These are phyloP conservation scores for Orientallactaga sibirica DNA, from an alignment of 2,797 vertebrate species.

Conservation along the genomic window DNA sequence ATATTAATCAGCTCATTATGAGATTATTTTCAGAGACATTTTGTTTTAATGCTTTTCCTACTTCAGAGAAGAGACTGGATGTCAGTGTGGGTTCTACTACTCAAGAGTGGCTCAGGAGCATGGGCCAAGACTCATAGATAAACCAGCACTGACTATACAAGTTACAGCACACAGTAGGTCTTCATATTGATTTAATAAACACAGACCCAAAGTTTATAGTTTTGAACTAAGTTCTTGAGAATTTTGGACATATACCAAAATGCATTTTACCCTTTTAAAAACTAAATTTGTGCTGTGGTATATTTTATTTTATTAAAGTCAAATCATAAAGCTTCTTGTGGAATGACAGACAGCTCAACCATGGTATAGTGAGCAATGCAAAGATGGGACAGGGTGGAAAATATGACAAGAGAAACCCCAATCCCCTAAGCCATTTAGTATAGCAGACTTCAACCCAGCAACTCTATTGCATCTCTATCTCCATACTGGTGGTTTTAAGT, in stretches of 20 bases:
- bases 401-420: neutral
- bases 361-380: neutral
- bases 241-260: neutral
- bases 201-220: neutral
- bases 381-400: neutral
- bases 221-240: neutral
- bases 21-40: neutral
- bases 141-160: accelerated
- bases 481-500: neutral
- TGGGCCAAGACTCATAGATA: accelerated
- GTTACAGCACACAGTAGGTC: accelerated
- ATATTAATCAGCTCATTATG: neutral
- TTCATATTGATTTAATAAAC: neutral
- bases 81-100: neutral
- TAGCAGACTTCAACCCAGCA: neutral
- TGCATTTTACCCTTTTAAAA: neutral
- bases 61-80: accelerated
- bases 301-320: neutral
- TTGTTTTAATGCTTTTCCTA: neutral
- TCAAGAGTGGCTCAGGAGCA: accelerated
- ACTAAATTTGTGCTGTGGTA: neutral
- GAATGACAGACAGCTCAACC: neutral
- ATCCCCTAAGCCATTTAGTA: neutral
- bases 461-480: neutral
- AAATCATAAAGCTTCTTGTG: neutral